A percentile compares a stretch with the other conserved stretches of the same genome.
phyloP scores from a whole-genome alignment of 2,888 invertebrate genomes.

The Drosophila trichaetosa region DNA sequence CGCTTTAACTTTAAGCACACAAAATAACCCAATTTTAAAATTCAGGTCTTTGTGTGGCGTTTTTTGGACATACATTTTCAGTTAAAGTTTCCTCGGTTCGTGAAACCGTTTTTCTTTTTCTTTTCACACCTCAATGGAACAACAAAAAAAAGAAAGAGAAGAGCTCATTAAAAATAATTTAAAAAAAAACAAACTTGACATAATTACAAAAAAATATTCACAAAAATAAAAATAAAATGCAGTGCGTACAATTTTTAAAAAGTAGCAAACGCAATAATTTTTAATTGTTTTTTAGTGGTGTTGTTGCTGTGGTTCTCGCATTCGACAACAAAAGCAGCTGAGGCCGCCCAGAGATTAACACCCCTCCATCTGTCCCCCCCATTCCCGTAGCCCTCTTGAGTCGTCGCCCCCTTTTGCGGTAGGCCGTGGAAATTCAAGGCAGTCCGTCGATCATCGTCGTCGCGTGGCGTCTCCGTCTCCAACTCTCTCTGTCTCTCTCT shows the following conservation, averaged over 20 bases:
- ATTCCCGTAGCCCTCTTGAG: neutral
- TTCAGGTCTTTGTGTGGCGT: constrained; percentile 51
- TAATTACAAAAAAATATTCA: constrained; percentile 66
- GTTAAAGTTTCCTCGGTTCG: constrained; percentile 23
- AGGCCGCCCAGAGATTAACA: constrained; percentile 39
- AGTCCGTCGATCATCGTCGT: constrained; percentile 50
- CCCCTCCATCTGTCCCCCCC: neutral
- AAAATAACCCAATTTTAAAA: constrained; percentile 45
- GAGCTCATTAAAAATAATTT: constrained; percentile 5
- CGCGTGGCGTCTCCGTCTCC: constrained; percentile 50
- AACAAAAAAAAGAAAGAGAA: constrained; percentile 36
- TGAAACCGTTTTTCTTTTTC: constrained; percentile 31
- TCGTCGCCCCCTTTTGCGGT: neutral
- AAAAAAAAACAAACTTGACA: constrained; percentile 76
- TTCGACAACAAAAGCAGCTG: constrained; percentile 26
- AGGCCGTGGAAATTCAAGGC: constrained; percentile 61
- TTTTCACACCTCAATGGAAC: constrained; percentile 51
- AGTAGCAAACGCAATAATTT: constrained; percentile 69
- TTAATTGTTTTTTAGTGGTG: constrained; percentile 40
- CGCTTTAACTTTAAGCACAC: neutral
- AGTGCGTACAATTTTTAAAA: constrained; percentile 74
- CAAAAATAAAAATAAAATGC: constrained; percentile 60
- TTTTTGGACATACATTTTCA: constrained; percentile 25
- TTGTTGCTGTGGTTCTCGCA: constrained; percentile 12
- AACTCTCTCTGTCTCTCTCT: neutral